Evolutionary conservation across 1,140 invertebrate genomes (phyloP).

Genomic region (Alviniconcha marisindica): DNA sequence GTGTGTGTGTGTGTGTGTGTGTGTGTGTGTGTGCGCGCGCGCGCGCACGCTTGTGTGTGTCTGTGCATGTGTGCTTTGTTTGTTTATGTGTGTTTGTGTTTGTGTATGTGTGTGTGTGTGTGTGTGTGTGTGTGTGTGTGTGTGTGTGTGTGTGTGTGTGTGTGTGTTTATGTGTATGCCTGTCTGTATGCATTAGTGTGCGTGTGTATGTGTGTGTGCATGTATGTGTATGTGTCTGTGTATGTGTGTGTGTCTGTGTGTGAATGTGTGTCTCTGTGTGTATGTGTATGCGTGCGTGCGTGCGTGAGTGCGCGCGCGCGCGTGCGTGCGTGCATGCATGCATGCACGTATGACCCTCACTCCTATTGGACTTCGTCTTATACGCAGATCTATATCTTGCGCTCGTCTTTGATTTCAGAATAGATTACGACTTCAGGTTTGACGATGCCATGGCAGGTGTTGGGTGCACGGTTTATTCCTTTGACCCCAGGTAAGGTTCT

Average conservation of each 20-base stretch:
- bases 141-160: not conserved
- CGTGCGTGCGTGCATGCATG: not conserved
- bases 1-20: too few species aligned
- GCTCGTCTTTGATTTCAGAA: too few species aligned
- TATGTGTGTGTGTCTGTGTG: not conserved
- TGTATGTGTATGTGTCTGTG: not conserved
- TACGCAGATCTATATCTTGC: not conserved
- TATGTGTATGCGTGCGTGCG: not conserved
- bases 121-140: not conserved
- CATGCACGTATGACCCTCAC: not conserved
- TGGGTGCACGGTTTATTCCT: slow-evolving; percentile 47
- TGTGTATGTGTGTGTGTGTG: not conserved
- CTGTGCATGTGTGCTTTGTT: too few species aligned
- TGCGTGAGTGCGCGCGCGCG: not conserved
- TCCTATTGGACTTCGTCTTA: not conserved
- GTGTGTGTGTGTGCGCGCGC: too few species aligned
- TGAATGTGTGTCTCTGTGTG: not conserved
- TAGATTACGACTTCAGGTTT: slow-evolving; percentile 45
- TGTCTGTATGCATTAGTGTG: not conserved
- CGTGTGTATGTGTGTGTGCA: slow-evolving; percentile 8
- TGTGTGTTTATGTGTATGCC: not conserved
- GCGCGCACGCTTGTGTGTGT: too few species aligned
- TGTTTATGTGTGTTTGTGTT: not conserved
- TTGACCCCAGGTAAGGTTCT: slow-evolving; percentile 50
- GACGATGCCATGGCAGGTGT: slow-evolving; percentile 47